Evolutionary conservation across 2,888 invertebrate species (phyloP), one percentile per base, ranked within the genome.

Genomic region (Sphecodes monilicornis): DNA sequence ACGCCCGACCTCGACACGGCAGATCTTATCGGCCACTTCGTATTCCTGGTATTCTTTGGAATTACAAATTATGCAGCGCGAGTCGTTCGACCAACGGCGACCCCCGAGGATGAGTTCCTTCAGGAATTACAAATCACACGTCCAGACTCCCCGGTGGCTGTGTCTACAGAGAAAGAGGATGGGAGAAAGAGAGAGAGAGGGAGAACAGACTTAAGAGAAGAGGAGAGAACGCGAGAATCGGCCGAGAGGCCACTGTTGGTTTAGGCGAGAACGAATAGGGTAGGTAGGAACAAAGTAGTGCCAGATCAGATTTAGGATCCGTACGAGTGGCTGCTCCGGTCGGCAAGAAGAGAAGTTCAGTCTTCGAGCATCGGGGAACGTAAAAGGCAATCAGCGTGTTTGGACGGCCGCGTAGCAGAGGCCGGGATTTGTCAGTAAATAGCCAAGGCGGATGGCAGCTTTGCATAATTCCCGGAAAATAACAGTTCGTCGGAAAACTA

Each of bases 71-170:
- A 90, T 89, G 88, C 90, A 86, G 64, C 68, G 83, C 71, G 84
- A 86, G 84, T 77, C 76, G 82, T 86, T 84, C 82, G 81, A 71
- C 57, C 46, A 26, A 39, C 54, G 10, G 43, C 36, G 46, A 50
- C 70, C 36, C 78, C 26, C 18, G 43, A 82, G 86, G 86, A 89
- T 86, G 88, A 90, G 85, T 85, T 90, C 85, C 82, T 39, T 69
- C 81, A 79, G 82, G 90, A 90, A 90, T 90, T 90, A 90, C 90
- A 89, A 90, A 90, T 90, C 90, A 82, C 88, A 78, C 86, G 86
- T 89, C 86, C 89, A 90, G 89, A 84, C 85, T 82, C 76, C 74
- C 50, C 54, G 54, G 26, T 36, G 41, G 54, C 74, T 80, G 73
- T 79, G 83, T 87, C 86, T 86, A 78, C 87, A 50, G 41, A 26